A percentile compares a stretch with the other conserved stretches of the same genome.
Evolutionary conservation across 2,888 invertebrate genomes (phyloP).

Genomic region (Lepidochitona cinerea): DNA sequence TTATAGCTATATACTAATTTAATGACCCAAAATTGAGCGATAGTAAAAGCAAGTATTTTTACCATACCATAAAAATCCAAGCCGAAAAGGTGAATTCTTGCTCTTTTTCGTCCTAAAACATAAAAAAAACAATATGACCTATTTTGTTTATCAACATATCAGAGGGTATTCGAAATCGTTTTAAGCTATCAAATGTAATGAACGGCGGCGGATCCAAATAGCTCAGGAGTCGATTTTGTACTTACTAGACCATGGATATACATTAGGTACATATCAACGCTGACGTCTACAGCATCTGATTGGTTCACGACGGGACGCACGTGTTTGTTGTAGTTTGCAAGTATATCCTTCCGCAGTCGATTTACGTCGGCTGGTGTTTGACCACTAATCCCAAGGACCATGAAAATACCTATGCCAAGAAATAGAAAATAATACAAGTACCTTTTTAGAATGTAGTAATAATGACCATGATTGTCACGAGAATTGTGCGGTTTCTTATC

Average conservation of each 20-base stretch:
- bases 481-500: too few species aligned
- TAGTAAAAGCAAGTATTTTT: too few species aligned
- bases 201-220: too few species aligned
- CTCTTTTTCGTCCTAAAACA: background rate
- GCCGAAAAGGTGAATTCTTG: background rate
- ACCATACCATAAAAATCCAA: background rate
- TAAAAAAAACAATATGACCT: background rate
- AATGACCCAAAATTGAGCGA: background rate
- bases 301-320: conserved; percentile 45
- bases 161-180: too few species aligned
- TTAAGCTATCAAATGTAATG: too few species aligned
- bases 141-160: background rate
- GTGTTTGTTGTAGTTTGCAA: conserved; percentile 42
- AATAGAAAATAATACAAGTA: too few species aligned
- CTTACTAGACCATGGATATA: conserved; percentile 50
- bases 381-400: too few species aligned
- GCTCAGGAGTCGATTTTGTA: background rate
- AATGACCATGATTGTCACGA: too few species aligned
- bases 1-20: background rate
- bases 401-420: too few species aligned
- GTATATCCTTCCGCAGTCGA: conserved; percentile 35
- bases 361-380: too few species aligned
- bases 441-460: too few species aligned
- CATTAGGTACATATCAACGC: conserved; percentile 47
- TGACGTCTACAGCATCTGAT: conserved; percentile 37